Conservation (phyloP, 2,113 vertebrate species). For the Apaloderma vittatum region DNA sequence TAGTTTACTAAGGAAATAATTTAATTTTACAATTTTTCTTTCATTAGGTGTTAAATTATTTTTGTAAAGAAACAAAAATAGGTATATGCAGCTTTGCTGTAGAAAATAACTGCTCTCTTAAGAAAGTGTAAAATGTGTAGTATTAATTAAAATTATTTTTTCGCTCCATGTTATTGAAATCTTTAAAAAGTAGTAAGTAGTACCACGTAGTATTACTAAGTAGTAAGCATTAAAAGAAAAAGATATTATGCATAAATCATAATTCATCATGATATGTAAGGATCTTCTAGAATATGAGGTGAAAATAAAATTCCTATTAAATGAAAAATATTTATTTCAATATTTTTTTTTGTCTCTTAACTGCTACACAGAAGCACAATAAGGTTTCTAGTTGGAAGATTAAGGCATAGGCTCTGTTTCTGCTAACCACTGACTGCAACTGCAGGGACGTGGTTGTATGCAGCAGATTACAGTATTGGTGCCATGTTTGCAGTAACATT, state of each 20-base stretch:
- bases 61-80: neutral
- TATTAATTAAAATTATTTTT: neutral
- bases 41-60: neutral
- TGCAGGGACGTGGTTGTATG: neutral
- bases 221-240: neutral
- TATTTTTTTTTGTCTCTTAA: neutral
- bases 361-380: neutral
- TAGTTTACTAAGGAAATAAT: neutral
- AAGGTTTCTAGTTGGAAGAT: neutral
- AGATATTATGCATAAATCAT: neutral
- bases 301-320: neutral
- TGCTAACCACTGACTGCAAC: neutral
- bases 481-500: neutral
- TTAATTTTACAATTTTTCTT: neutral
- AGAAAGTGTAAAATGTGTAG: neutral
- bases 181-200: neutral
- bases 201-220: no score
- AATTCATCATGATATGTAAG: neutral
- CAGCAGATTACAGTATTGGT: neutral
- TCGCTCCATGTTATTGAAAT: neutral
- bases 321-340: neutral
- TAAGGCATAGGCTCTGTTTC: neutral
- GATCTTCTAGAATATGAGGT: neutral
- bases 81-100: rapidly evolving
- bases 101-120: neutral